Evolutionary conservation across 2,113 vertebrate species (phyloP), one percentile per base, ranked within the genome.

Genomic region (Hippolais icterina): DNA sequence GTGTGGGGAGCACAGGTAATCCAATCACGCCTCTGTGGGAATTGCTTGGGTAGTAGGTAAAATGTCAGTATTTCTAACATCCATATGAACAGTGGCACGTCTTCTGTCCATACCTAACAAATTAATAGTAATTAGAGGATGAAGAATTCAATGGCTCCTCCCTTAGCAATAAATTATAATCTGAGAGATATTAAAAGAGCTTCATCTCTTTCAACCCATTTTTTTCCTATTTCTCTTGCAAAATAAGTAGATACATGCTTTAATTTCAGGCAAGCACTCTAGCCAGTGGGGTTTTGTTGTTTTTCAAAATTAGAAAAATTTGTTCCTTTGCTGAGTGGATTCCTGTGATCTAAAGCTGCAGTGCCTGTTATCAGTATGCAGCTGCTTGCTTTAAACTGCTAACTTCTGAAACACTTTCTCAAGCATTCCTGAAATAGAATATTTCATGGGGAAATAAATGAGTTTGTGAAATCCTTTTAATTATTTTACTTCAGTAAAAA

Each of bases 391-490:
- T 93, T 84, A 89, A 90, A 87, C 57, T 1, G 0, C 41, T 66
- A 79, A 81, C 92, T 96, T 96, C 93, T 96, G 90, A 95, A 92
- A 84, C 72, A 23, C 56, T 95, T 89, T 80, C 93, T 68, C 92
- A 89, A 77, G 20, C 21, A 25, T 42, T 82, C 83, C 60, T 82
- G 80, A 88, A 92, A 90, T 78, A 90, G 85, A 95, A 82, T 92
- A 90, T 95, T 95, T 94, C 80, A 93, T 90, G 80, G 79, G 60
- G 61, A 94, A 96, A 95, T 88, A 93, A 94, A 95, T 84, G 90
- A 84, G 57, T 60, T 84, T 90, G 44, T 79, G 90, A 90, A 94
- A 87, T n/a, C 33, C 46, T 94, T 93, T 94, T 94, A 96, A 97
- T 96, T 95, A 95, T 89, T 92, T 95, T 75, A 68, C 76, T 90